Percentiles rank a stretch among this genome's conserved stretches.
Conservation (phyloP, 2,113 vertebrate genomes). For the Ochotona curzoniae region DNA sequence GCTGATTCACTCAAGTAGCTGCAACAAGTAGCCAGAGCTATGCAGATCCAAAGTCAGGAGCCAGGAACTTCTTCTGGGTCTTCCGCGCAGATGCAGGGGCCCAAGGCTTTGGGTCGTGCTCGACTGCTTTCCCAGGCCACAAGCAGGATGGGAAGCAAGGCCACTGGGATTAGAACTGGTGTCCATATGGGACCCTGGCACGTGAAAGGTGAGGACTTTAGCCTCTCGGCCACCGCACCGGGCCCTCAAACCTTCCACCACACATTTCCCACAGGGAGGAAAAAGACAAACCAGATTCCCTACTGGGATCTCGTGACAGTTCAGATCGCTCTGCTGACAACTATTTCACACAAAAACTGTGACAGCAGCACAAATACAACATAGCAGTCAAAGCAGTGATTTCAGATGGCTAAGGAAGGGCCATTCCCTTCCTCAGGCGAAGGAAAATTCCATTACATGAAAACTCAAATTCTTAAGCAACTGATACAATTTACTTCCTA, state of each 20-base stretch:
- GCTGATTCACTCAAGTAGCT: too few species aligned
- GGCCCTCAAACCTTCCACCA: conserved; percentile 67
- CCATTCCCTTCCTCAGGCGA: not conserved
- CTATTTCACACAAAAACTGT: conserved; percentile 78
- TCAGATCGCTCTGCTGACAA: not conserved
- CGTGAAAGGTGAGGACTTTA: too few species aligned
- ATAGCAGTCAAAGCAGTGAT: not conserved
- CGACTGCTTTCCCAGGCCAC: too few species aligned
- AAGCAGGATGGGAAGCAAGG: too few species aligned
- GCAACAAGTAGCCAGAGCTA: too few species aligned
- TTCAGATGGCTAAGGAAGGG: not conserved
- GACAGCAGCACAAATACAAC: conserved; percentile 31
- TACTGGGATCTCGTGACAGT: conserved; percentile 78
- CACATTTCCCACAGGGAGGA: conserved; percentile 74
- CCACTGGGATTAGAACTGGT: too few species aligned
- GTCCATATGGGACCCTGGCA: too few species aligned
- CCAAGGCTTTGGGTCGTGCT: too few species aligned
- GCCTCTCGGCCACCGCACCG: too few species aligned
- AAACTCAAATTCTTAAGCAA: not conserved
- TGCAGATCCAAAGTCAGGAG: too few species aligned
- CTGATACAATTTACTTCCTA: not conserved
- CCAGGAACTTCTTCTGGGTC: too few species aligned
- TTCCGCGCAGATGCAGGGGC: too few species aligned
- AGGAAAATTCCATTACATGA: conserved; percentile 56
- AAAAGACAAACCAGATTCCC: conserved; percentile 84